phyloP scores from a whole-genome alignment of 2,113 vertebrate species.

The Anarhynchus alexandrinus region DNA sequence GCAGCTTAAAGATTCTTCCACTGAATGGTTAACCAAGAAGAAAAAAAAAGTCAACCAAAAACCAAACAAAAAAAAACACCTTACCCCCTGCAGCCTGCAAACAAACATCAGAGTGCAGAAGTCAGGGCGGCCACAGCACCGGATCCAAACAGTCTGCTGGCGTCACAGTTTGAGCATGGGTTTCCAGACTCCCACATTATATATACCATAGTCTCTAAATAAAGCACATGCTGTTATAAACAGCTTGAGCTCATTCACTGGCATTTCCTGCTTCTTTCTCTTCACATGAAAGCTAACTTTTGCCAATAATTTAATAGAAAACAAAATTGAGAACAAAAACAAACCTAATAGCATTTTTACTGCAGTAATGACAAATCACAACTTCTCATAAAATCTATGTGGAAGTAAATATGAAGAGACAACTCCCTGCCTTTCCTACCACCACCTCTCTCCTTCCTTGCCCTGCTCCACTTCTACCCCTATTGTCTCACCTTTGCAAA shows the following conservation, averaged over 20 bases:
- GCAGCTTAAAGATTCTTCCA: not conserved
- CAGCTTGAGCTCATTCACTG: slow-evolving; percentile 6
- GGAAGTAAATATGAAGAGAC: not conserved
- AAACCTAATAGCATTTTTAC: not conserved
- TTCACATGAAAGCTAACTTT: not conserved
- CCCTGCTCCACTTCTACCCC: not conserved
- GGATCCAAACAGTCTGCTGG: not conserved
- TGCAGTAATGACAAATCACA: not conserved
- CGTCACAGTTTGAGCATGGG: fast-evolving
- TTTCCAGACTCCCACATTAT: not conserved
- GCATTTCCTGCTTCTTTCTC: slow-evolving; percentile 21
- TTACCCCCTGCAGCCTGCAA: not conserved
- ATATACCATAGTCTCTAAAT: not conserved
- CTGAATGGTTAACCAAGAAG: not conserved
- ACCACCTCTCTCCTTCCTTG: not conserved
- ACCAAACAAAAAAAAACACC: not conserved
- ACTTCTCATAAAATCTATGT: not conserved
- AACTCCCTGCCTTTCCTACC: not conserved
- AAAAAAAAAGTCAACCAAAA: not conserved
- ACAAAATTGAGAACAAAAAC: not conserved
- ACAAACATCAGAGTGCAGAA: not conserved
- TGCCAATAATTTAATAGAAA: not conserved
- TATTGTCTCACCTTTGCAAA: not conserved
- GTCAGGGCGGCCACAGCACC: not conserved
- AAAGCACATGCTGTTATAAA: not conserved